Evolutionary conservation across 2,113 vertebrate genomes (phyloP).

Genomic region (Petrocephalus zakoni): DNA sequence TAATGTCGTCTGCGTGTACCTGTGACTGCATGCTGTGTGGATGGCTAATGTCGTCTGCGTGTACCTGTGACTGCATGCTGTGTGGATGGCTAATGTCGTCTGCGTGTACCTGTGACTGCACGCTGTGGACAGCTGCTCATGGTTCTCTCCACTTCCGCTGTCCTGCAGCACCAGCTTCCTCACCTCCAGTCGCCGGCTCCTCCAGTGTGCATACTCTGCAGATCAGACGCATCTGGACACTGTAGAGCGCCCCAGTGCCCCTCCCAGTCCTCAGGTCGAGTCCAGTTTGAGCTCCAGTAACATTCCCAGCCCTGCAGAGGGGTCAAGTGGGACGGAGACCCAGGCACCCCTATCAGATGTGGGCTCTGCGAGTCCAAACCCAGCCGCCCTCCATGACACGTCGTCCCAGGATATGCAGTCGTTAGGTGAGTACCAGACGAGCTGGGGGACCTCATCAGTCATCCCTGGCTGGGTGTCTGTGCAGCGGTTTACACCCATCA

Average conservation of each 20-base stretch:
- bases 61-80: not conserved
- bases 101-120: not conserved
- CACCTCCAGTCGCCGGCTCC: conserved; percentile 50
- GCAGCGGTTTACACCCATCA: not conserved
- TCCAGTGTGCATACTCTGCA: conserved; percentile 47
- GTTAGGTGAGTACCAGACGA: conserved; percentile 47
- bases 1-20: no score
- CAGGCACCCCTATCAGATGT: conserved; percentile 40
- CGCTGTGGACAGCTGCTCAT: not conserved
- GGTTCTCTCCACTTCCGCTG: not conserved
- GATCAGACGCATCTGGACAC: conserved; percentile 45
- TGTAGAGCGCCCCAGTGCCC: conserved; percentile 51
- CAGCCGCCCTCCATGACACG: conserved; percentile 54
- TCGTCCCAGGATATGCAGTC: conserved; percentile 67
- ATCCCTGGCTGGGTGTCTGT: not conserved
- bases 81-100: not conserved
- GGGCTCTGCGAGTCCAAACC: conserved; percentile 42
- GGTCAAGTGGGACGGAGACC: conserved; percentile 42
- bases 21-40: no score
- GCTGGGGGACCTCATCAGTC: not conserved
- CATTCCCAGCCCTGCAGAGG: conserved; percentile 52
- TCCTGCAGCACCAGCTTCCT: conserved; percentile 60
- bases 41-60: not conserved
- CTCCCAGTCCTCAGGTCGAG: conserved; percentile 45
- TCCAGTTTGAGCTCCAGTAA: conserved; percentile 59